Percentiles rank a stretch among this genome's conserved stretches.
Evolutionary conservation across 1,140 invertebrate species (phyloP).

Genomic region (Drosophila lini): DNA sequence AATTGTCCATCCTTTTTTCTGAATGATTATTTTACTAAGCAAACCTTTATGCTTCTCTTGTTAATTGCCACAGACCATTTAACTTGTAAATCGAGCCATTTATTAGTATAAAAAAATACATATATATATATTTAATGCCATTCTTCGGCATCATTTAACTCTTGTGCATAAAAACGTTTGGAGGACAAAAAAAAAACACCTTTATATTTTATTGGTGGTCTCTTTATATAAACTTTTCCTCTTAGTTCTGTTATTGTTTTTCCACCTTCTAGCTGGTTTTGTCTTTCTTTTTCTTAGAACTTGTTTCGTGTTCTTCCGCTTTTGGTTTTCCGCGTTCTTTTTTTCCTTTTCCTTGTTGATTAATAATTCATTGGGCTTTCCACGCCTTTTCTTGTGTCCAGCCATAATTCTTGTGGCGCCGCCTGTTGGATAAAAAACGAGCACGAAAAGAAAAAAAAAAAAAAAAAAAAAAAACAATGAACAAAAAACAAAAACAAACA

Average conservation of each 20-base stretch:
- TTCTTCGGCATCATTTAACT: slow-evolving; percentile 8
- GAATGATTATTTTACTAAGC: neutral
- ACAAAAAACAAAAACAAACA: slow-evolving; percentile 31
- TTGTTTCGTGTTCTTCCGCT: slow-evolving; percentile 8
- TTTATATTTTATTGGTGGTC: slow-evolving; percentile 45
- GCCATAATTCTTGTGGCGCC: slow-evolving; percentile 67
- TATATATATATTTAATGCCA: neutral
- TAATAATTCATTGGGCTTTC: slow-evolving; percentile 79
- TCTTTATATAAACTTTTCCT: slow-evolving; percentile 13
- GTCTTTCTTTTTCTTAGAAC: neutral
- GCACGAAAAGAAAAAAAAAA: slow-evolving; percentile 8
- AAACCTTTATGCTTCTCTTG: neutral
- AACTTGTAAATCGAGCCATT: neutral
- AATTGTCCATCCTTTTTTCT: neutral
- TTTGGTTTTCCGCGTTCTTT: slow-evolving; percentile 17
- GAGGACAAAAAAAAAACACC: slow-evolving; percentile 12
- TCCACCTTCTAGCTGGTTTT: neutral
- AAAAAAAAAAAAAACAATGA: slow-evolving; percentile 10
- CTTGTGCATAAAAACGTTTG: neutral
- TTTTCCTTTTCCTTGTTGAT: slow-evolving; percentile 37
- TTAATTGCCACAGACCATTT: neutral
- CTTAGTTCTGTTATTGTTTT: slow-evolving; percentile 13
- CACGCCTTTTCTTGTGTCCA: slow-evolving; percentile 65
- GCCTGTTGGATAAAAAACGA: slow-evolving; percentile 52
- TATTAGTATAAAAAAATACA: neutral